phyloP scores from a whole-genome alignment of 2,113 vertebrate species.

The Zapornia atra region DNA sequence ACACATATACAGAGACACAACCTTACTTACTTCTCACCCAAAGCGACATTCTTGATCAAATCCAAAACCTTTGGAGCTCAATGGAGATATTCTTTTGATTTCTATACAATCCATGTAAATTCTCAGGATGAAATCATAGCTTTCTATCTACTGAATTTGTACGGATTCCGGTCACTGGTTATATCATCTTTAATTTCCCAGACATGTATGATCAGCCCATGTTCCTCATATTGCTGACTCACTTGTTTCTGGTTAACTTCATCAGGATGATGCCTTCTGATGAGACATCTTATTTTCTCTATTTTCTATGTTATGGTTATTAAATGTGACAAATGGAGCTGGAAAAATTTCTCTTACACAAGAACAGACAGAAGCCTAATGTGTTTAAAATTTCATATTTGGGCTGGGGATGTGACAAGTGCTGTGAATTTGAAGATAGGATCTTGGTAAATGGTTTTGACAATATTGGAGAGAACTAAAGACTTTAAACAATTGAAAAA shows the following conservation, averaged over 20 bases:
- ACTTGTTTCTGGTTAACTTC: not conserved
- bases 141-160: not conserved
- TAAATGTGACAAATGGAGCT: slow-evolving; percentile 7
- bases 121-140: not conserved
- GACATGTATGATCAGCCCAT: too few relatives aligned
- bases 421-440: not conserved
- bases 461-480: not conserved
- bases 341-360: not conserved
- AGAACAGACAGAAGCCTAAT: not conserved
- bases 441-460: not conserved
- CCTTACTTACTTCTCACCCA: not conserved
- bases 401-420: not conserved
- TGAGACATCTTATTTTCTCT: not conserved
- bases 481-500: not conserved
- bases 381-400: slow-evolving; percentile 25
- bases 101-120: not conserved
- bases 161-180: not conserved
- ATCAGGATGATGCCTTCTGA: not conserved
- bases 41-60: not conserved
- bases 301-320: not conserved
- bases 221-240: not conserved
- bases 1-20: fast-evolving
- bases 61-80: not conserved
- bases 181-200: not conserved
- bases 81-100: not conserved